Conservation (phyloP, 1,140 invertebrate genomes). For the Formica selysi region DNA sequence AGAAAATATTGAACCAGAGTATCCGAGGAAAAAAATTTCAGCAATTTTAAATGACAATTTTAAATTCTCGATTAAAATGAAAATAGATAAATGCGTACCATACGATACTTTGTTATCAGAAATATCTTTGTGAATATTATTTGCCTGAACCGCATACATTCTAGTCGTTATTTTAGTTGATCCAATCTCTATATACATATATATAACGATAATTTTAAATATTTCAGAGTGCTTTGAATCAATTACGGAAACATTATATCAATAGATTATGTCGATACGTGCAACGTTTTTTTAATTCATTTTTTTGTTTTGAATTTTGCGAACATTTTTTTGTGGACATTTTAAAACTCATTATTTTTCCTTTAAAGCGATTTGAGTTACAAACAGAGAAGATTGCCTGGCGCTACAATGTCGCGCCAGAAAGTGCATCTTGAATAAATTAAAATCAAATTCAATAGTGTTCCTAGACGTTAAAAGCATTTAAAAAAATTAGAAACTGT, state of each 20-base stretch:
- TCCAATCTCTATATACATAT: background rate
- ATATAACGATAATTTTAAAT: background rate
- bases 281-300: background rate
- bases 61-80: background rate
- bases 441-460: background rate
- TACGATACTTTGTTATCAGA: background rate
- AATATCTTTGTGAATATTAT: conserved; percentile 9
- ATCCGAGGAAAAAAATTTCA: background rate
- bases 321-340: background rate
- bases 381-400: background rate
- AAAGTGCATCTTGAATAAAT: conserved; percentile 9
- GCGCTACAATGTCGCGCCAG: conserved; percentile 1
- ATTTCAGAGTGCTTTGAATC: background rate
- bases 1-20: conserved; percentile 22
- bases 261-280: background rate
- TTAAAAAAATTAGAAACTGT: background rate
- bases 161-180: background rate
- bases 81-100: background rate
- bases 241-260: background rate
- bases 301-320: background rate
- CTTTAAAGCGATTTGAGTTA: background rate
- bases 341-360: background rate
- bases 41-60: conserved; percentile 15
- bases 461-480: background rate
- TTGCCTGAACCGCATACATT: background rate